Conservation (phyloP, 1,140 invertebrate species). For the Lepeophtheirus salmonis region DNA sequence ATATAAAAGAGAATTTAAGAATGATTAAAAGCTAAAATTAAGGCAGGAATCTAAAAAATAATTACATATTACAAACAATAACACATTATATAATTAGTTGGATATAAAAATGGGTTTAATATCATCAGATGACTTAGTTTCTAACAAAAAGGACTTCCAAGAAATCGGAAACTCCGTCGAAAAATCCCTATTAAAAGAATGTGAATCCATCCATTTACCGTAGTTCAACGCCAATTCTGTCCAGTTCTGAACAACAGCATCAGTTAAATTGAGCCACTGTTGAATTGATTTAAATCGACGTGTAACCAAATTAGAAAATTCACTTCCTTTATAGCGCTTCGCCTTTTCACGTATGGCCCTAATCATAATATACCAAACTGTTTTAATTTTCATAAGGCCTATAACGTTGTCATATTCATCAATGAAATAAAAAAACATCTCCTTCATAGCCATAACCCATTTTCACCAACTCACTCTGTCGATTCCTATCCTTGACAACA, state of each 20-base stretch:
- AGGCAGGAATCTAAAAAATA: too few species aligned
- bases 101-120: too few species aligned
- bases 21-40: too few species aligned
- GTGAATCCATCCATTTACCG: not conserved
- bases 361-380: constrained; percentile 31
- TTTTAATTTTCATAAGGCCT: constrained; percentile 32
- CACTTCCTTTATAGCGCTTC: not conserved
- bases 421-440: constrained; percentile 31
- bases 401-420: constrained; percentile 27
- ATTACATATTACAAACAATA: too few species aligned
- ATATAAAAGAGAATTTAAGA: too few species aligned
- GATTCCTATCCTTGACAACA: not conserved
- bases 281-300: not conserved
- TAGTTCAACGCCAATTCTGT: not conserved
- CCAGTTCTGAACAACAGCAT: not conserved
- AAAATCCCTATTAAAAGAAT: not conserved
- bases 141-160: not conserved
- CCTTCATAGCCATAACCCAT: constrained; percentile 28
- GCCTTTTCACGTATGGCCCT: constrained; percentile 29
- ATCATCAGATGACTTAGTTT: not conserved
- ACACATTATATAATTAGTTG: too few species aligned
- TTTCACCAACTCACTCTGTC: constrained; percentile 25
- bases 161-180: not conserved
- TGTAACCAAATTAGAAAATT: not conserved
- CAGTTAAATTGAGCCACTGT: not conserved